Percentiles rank a stretch among this genome's conserved stretches.
These are phyloP conservation scores for Nycteola revayana DNA, from an alignment of 2,888 invertebrate genomes.

Conservation along the genomic window DNA sequence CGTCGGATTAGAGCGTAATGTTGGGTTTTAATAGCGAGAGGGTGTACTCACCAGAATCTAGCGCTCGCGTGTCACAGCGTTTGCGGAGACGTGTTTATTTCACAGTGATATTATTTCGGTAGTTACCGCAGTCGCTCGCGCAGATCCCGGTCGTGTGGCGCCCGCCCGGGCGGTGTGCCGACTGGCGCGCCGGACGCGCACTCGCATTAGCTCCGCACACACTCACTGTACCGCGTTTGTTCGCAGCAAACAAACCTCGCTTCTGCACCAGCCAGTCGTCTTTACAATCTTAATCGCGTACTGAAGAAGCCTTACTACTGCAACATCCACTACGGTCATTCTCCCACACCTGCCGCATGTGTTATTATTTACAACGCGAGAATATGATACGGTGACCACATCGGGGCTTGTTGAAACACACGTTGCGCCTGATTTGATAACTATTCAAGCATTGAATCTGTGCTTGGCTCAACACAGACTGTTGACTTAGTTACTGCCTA, in stretches of 20 bases:
- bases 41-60: slow-evolving; percentile 74
- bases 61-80: slow-evolving; percentile 64
- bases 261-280: slow-evolving; percentile 10
- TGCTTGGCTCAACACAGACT: slow-evolving; percentile 45
- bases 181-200: slow-evolving; percentile 54
- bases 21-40: slow-evolving; percentile 14
- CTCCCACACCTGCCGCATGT: slow-evolving; percentile 9
- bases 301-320: slow-evolving; percentile 21
- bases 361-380: slow-evolving; percentile 19
- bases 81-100: slow-evolving; percentile 68
- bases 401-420: slow-evolving; percentile 39
- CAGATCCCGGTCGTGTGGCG: slow-evolving; percentile 81
- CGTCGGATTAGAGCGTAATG: slow-evolving; percentile 13
- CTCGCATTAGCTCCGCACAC: slow-evolving; percentile 29
- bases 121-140: slow-evolving; percentile 69
- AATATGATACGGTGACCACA: slow-evolving; percentile 11
- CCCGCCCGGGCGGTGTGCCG: slow-evolving; percentile 81
- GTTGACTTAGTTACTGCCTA: slow-evolving; percentile 27
- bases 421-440: slow-evolving; percentile 25
- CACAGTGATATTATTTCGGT: slow-evolving; percentile 64
- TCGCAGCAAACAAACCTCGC: slow-evolving; percentile 3
- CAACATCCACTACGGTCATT: slow-evolving; percentile 12
- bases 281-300: slow-evolving; percentile 11
- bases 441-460: slow-evolving; percentile 49
- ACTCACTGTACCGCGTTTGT: slow-evolving; percentile 23